Base-by-base conservation (phyloP, 2,888 invertebrate species). In the Bembecia ichneumoniformis region DNA sequence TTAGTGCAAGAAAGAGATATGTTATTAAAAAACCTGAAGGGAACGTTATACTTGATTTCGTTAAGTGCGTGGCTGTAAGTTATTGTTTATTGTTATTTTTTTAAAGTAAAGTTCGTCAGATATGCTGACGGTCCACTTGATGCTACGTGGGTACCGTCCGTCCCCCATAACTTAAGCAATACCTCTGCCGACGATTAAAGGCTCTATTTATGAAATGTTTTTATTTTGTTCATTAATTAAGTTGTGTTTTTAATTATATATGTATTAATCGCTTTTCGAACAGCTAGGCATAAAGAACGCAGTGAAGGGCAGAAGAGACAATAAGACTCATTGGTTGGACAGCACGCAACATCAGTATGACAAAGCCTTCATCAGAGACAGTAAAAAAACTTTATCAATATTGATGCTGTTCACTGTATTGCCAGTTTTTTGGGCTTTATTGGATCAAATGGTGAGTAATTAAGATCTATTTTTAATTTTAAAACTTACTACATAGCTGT, bases 341-440 rank as follows among this genome's bases (percentile, higher is more conserved):
- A 90, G 94, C 66, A 94, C 97, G 0, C 91, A 92, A 52, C 90
- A 91, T 47, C 89, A 89, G 60, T 96, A 91, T 71, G 94, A 93
- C 47, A 81, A 77, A 48, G 79, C 87, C 46, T 88, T 96, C 59
- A 91, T 96, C 28, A 81, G 84, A 3, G 96, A 97, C 60, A 91
- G 96, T 3, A 95, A 94, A 77, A 89, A 90, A n/a, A 86, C 95
- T 0, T 73, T 96, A 40, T 90, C 91, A 28, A 91, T 97, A 2
- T 77, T 97, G 16, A 88, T 92, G 49, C 83, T 97, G 40, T 97
- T 94, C 68, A 74, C 96, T 5, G 97, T 98, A 0, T 73, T 97
- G 46, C 97, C 97, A 0, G 84, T 98, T 20, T 98, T 97, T 81
- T 98, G 97, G 97, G 94, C 98, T 0, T 87, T 98, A 4, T 94